These are phyloP conservation scores for Phalacrocorax pelagicus DNA, from an alignment of 2,113 vertebrate species.

Conservation along the genomic window DNA sequence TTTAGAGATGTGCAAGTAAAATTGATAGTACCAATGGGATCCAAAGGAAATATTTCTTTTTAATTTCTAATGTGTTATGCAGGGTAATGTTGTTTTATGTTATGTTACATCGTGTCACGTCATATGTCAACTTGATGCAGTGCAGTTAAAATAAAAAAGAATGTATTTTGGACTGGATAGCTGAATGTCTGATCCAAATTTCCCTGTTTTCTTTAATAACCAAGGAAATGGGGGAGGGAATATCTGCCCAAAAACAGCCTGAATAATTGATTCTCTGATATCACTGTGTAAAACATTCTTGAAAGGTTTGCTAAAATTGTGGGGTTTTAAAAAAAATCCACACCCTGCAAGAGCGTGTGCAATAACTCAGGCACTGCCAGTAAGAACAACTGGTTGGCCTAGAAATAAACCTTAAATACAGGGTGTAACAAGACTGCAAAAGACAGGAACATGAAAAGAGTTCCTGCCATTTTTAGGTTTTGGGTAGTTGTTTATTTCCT, in stretches of 20 bases:
- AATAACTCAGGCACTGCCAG: neutral
- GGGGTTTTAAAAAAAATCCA: neutral
- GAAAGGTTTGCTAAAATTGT: neutral
- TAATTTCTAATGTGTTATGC: conserved; percentile 41
- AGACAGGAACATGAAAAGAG: neutral
- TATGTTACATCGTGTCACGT: conserved; percentile 21
- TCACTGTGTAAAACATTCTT: neutral
- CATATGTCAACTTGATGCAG: conserved; percentile 32
- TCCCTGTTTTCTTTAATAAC: conserved; percentile 26
- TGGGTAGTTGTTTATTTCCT: neutral
- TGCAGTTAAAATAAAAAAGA: conserved; percentile 29
- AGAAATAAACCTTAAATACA: conserved; percentile 31
- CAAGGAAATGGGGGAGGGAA: conserved; percentile 12
- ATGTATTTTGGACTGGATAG: conserved; percentile 39
- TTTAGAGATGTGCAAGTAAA: conserved; percentile 50
- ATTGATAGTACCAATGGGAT: neutral
- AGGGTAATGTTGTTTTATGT: conserved; percentile 19
- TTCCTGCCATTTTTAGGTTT: conserved; percentile 11
- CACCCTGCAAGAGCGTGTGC: neutral
- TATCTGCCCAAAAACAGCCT: neutral
- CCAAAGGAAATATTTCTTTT: conserved; percentile 53
- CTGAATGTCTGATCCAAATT: conserved; percentile 31
- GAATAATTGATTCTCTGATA: conserved; percentile 20
- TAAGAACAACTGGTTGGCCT: neutral
- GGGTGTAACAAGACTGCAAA: neutral